Base-by-base conservation (phyloP, 1,140 invertebrate genomes). In the Centruroides vittatus region DNA sequence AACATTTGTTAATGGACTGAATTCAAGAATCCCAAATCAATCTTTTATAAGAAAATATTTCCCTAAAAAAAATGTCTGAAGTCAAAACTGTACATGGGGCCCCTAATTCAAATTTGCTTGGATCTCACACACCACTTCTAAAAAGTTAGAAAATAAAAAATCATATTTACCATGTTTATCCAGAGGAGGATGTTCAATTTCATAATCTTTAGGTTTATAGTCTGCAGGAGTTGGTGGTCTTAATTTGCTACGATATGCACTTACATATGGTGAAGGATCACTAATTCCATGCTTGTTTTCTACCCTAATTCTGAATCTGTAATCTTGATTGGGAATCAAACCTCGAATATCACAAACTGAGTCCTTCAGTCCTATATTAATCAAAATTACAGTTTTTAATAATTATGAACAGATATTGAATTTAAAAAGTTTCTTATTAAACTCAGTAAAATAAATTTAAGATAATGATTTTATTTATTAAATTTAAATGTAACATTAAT, bases 261-360 rank as follows among this genome's bases (percentile, higher is more conserved):
- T 80, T 0, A 85, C 86, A 71, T 83, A 91, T 8, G 90, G 89
- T 47, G 88, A 93, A 0, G 93, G 92, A 71, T 95, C 93, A 73
- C 89, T 93, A 23, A 94, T 82, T n/a, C 93, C 93, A 70, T 89
- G 91, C 72, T 91, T 89, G 72, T 95, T 96, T 70, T 95, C 91
- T 3, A 95, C 93, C 23, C 92, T 80, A 13, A 96, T 82, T 54
- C 93, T 79, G 77, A 95, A 95, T 71, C 86, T 86, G 75, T 93
- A 94, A 74, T 67, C 64, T 11, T 47, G 46, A 13, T 58, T 56
- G 10, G 63, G 63, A 50, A 48, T 34, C 23, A 67, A 50, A 10
- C 63, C 66, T 52, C 59, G 35, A n/a, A 67, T 50, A 13, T 67
- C 89, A 70, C 88, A 90, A 41, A 82, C 82, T 69, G 87, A 90